These are phyloP conservation scores for Drosophila sturtevanti DNA, from an alignment of 1,140 invertebrate species.

Conservation along the genomic window DNA sequence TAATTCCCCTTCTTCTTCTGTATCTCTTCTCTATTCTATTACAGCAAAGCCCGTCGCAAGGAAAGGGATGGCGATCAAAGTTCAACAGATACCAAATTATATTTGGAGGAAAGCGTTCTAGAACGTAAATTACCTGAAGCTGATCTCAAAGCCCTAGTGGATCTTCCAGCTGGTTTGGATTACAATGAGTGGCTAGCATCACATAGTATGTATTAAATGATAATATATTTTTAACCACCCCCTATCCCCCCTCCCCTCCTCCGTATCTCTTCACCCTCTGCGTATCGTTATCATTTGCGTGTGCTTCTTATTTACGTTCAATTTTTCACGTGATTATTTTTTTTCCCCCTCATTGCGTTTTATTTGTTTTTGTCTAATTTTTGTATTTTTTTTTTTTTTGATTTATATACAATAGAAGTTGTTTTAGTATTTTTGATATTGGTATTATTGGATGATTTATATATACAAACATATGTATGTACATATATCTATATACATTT, in stretches of 20 bases:
- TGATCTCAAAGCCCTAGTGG: constrained; percentile 95
- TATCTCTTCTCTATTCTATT: constrained; percentile 76
- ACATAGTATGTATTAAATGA: constrained; percentile 94
- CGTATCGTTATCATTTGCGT: too few species aligned
- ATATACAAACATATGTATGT: constrained; percentile 17
- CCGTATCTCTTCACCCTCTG: too few species aligned
- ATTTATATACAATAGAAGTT: constrained; percentile 24
- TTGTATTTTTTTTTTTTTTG: constrained; percentile 25
- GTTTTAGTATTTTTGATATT: too few species aligned
- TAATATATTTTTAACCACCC: not conserved
- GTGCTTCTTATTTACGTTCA: not conserved
- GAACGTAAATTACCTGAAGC: constrained; percentile 96
- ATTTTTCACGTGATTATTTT: constrained; percentile 24
- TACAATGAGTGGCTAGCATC: constrained; percentile 99
- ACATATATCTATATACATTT: not conserved
- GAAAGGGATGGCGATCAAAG: constrained; percentile 94
- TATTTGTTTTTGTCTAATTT: constrained; percentile 24
- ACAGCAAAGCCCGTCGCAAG: constrained; percentile 98
- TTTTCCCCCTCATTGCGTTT: not conserved
- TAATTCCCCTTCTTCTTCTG: not conserved
- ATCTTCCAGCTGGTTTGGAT: constrained; percentile 95
- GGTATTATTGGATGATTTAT: constrained; percentile 54
- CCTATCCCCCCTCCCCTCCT: not conserved
- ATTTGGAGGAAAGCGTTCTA: constrained; percentile 95
- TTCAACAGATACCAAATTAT: constrained; percentile 95